Evolutionary conservation across 1,140 invertebrate genomes (phyloP).

Genomic region (Matsumurasca onukii): DNA sequence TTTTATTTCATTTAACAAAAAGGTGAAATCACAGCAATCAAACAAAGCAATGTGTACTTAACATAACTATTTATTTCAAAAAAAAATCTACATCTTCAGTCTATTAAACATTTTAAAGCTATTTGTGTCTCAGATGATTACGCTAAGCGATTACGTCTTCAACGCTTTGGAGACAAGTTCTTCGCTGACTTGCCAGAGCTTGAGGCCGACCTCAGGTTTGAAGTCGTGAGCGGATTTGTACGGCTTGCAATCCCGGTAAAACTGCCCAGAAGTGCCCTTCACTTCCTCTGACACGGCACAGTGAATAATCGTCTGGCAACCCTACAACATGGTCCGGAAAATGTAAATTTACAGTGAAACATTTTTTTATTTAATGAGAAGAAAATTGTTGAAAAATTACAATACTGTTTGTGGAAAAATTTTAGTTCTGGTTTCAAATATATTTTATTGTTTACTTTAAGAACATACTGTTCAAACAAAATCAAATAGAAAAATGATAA

Average conservation of each 20-base stretch:
- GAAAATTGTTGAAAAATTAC: constrained; percentile 15
- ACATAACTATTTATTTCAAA: too few species aligned
- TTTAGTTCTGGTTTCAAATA: constrained; percentile 32
- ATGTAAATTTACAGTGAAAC: not conserved
- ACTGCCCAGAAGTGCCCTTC: constrained; percentile 60
- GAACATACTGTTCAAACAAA: not conserved
- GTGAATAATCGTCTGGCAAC: constrained; percentile 72
- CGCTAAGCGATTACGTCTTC: too few species aligned
- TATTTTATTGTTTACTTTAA: constrained; percentile 33
- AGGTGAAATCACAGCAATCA: too few species aligned
- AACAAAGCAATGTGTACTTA: too few species aligned
- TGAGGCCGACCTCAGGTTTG: constrained; percentile 57
- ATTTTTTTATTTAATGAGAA: constrained; percentile 29
- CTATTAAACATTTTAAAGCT: too few species aligned
- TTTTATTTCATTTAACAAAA: too few species aligned
- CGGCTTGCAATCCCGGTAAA: constrained; percentile 72
- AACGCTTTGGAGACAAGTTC: constrained; percentile 21
- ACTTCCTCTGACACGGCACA: constrained; percentile 68
- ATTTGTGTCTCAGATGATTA: too few species aligned
- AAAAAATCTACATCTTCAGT: too few species aligned
- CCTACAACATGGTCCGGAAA: constrained; percentile 51
- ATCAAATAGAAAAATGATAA: not conserved
- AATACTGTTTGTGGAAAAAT: constrained; percentile 21
- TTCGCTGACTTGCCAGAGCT: constrained; percentile 63
- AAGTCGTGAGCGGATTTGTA: constrained; percentile 64